Conservation (phyloP, 2,888 invertebrate species). For the Keiferia lycopersicella region DNA sequence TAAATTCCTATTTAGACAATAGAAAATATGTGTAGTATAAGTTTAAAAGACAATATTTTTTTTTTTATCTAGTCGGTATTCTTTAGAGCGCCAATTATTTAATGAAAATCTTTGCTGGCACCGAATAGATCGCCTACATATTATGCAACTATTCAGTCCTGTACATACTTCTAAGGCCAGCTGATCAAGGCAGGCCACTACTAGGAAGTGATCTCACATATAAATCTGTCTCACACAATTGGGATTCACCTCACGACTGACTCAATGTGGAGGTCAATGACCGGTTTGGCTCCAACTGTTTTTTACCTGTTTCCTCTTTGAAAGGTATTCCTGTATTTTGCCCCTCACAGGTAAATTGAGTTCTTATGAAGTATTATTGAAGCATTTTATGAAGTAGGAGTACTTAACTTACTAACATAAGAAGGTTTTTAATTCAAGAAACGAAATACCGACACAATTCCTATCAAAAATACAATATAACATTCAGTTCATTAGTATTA, state of each 20-base stretch:
- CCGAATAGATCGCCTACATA: background rate
- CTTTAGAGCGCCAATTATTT: no score
- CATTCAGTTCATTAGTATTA: no score
- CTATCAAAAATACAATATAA: no score
- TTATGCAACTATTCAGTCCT: background rate
- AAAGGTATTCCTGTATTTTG: conserved; percentile 6
- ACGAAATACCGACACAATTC: no score
- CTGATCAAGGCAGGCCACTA: conserved; percentile 1
- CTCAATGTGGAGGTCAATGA: conserved; percentile 21
- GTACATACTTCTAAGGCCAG: background rate
- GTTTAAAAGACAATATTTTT: no score
- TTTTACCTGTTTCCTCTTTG: conserved; percentile 9
- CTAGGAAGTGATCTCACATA: conserved; percentile 5
- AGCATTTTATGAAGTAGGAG: no score
- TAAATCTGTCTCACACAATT: conserved; percentile 15
- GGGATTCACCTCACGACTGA: conserved; percentile 13
- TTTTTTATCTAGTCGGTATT: no score
- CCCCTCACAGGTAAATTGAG: background rate
- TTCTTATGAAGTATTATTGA: background rate
- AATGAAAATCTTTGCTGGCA: no score
- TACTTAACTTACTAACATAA: no score
- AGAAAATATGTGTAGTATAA: no score
- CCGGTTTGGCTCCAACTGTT: conserved; percentile 19
- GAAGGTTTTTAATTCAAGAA: no score
- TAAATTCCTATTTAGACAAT: no score